Evolutionary conservation across 2,113 vertebrate genomes (phyloP), one percentile per base, ranked within the genome.

Genomic region (Trematomus loennbergii): DNA sequence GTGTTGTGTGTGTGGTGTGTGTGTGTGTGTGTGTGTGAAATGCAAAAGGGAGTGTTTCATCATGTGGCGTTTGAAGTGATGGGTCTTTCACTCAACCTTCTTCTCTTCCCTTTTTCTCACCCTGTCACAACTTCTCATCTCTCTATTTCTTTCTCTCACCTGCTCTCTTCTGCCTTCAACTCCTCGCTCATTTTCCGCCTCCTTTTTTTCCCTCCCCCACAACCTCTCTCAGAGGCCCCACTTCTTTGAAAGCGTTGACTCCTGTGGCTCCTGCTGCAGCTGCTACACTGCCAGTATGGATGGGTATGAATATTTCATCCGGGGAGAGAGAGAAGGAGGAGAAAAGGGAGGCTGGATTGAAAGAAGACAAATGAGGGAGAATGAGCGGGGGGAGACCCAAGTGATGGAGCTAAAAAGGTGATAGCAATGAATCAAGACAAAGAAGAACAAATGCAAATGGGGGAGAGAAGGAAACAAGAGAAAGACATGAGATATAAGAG

Each of bases 251-350:
- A 85, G 83, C 85, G 49, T 71, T 84, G 77, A 76, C 80, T 91
- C 87, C 81, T 72, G 83, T 85, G 86, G 90, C 87, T 90, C 78
- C 0, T 85, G 82, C 72, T 71, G n/a, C n/a, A n/a, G 81, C 61
- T 70, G 72, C 85, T 79, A 52, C 85, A 52, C 84, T 82, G 70
- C 50, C 72, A 29, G 72, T 84, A 86, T 89, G 86, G 76, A 85
- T 76, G 65, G 18, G 69, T 77, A 92, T 93, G 79, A 93, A 93
- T 93, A 93, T 91, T 93, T 93, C 22, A 93, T 87, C 75, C 45
- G 22, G 59, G 45, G 72, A 70, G 46, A 55, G 73, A 50, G 18
- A 74, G 48, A 20, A 15, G 12, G 62, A n/a, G 45, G 50, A 48
- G n/a, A 20, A 29, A 54, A 11, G 48, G 12, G 63, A 7, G 25